Percentiles rank a stretch among this genome's conserved stretches.
Conservation (phyloP, 1,140 invertebrate genomes). For the Nautilus pompilius region DNA sequence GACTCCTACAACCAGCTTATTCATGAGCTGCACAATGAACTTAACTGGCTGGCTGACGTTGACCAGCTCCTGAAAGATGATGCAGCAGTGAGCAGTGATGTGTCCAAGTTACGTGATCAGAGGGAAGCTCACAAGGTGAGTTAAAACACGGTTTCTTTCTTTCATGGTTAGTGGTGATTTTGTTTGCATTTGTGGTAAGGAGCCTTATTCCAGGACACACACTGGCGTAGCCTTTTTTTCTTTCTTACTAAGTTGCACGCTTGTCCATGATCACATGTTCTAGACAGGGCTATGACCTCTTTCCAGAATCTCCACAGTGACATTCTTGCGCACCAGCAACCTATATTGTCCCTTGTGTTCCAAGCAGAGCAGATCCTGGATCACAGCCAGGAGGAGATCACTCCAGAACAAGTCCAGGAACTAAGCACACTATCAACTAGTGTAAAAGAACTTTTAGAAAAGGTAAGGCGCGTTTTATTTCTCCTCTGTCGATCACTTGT, state of each 20-base stretch:
- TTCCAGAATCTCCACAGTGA: constrained; percentile 84
- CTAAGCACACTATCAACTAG: constrained; percentile 80
- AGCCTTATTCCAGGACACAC: too few species aligned
- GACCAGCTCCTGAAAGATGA: constrained; percentile 85
- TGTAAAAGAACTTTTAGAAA: constrained; percentile 80
- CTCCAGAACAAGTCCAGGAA: constrained; percentile 81
- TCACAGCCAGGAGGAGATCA: constrained; percentile 83
- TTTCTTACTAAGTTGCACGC: too few species aligned
- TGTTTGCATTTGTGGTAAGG: not conserved
- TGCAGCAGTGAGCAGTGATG: constrained; percentile 82
- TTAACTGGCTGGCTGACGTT: constrained; percentile 83
- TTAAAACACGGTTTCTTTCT: not conserved
- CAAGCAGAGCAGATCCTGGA: constrained; percentile 87
- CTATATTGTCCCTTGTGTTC: constrained; percentile 82
- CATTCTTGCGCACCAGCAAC: constrained; percentile 79
- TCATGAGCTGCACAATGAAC: constrained; percentile 82
- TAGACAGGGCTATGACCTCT: too few species aligned
- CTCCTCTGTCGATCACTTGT: too few species aligned
- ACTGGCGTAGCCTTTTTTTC: too few species aligned
- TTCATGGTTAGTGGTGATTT: not conserved
- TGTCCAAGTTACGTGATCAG: constrained; percentile 83
- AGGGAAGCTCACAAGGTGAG: constrained; percentile 64
- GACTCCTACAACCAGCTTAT: constrained; percentile 60
- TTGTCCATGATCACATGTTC: too few species aligned
- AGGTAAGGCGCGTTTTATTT: too few species aligned